phyloP scores from a whole-genome alignment of 2,797 vertebrate genomes.

The Chromis chromis region DNA sequence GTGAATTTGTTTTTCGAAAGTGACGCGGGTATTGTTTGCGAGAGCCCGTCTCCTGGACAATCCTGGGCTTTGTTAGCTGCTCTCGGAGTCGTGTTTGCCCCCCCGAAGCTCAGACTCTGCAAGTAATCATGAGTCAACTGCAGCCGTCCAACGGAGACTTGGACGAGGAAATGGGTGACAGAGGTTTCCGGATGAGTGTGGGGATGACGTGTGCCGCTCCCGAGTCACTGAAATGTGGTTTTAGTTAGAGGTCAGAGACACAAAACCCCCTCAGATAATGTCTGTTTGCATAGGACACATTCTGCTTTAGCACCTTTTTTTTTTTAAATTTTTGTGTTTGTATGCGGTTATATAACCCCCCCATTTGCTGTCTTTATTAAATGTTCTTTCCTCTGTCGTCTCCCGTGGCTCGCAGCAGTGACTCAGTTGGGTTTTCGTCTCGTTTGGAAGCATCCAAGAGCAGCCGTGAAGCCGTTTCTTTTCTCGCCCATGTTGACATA shows the following conservation, averaged over 20 bases:
- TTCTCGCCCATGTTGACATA: background rate
- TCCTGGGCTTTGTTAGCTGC: conserved; percentile 17
- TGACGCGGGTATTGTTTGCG: conserved; percentile 12
- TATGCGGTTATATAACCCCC: background rate
- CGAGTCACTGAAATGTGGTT: conserved; percentile 55
- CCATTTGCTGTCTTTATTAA: conserved; percentile 1
- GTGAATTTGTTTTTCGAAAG: conserved; percentile 11
- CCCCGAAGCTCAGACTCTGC: conserved; percentile 44
- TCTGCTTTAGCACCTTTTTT: background rate
- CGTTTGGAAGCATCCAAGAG: conserved; percentile 8
- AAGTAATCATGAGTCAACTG: conserved; percentile 57
- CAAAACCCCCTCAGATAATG: conserved; percentile 8
- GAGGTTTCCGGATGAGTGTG: conserved; percentile 49
- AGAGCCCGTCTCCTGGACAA: conserved; percentile 8
- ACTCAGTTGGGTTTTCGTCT: conserved; percentile 16
- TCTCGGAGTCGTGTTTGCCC: conserved; percentile 48
- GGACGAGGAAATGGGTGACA: conserved; percentile 50
- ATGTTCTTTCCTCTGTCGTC: background rate
- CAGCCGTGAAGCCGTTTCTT: conserved; percentile 11
- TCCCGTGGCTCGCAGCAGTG: conserved; percentile 1
- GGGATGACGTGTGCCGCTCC: conserved; percentile 40
- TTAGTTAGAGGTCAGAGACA: conserved; percentile 50
- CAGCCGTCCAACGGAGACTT: conserved; percentile 26
- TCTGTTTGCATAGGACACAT: conserved; percentile 13
- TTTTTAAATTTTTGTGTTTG: background rate